phyloP scores from a whole-genome alignment of 2,797 vertebrate species.

The Cryptoblepharus egeriae region DNA sequence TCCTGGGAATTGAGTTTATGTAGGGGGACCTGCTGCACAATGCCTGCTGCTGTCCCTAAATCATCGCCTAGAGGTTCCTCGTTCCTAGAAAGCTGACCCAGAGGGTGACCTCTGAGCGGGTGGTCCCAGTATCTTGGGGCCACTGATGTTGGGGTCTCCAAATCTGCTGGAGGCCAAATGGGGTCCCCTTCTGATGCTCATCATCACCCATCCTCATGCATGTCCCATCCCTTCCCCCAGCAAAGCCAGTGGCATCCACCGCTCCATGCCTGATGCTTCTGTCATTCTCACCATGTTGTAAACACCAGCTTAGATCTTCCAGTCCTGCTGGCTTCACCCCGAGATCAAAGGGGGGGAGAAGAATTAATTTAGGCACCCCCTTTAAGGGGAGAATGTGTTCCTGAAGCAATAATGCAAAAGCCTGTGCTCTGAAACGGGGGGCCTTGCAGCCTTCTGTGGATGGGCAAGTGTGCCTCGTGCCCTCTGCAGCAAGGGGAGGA shows the following conservation, averaged over 20 bases:
- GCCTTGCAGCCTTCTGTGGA: no score
- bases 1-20: neutral
- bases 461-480: neutral
- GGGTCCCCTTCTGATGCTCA: no score
- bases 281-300: conserved; percentile 47
- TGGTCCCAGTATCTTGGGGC: neutral
- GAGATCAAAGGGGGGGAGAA: neutral
- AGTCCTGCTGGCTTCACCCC: fast-evolving
- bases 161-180: neutral
- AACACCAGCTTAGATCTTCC: conserved; percentile 31
- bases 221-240: neutral
- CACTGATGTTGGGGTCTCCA: neutral
- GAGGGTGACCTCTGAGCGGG: neutral
- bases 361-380: neutral
- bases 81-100: neutral
- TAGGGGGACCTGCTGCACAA: no score
- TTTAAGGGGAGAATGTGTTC: fast-evolving
- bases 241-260: conserved; percentile 33
- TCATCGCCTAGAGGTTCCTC: fast-evolving
- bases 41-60: neutral
- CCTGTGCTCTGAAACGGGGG: neutral
- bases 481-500: neutral
- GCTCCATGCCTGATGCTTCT: conserved; percentile 43
- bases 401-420: neutral
- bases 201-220: neutral